Conservation (phyloP, 2,888 invertebrate genomes). For the Sminthurides aquaticus region DNA sequence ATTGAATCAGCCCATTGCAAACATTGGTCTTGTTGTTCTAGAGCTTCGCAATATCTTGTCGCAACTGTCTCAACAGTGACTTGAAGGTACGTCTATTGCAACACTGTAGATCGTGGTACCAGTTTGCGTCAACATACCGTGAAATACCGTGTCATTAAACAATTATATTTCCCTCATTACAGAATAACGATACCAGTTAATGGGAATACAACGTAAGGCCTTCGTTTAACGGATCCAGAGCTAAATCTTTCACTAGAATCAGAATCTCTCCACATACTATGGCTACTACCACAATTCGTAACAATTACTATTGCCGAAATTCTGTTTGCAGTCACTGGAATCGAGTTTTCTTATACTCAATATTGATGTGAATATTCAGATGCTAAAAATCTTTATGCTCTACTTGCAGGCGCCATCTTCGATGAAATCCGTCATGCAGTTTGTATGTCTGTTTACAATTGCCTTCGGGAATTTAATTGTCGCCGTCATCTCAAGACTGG, state of each 20-base stretch:
- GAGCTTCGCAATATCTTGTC: background rate
- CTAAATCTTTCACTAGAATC: conserved; percentile 53
- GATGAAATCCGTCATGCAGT: conserved; percentile 56
- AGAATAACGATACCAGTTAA: too few relatives aligned
- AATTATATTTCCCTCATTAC: too few relatives aligned
- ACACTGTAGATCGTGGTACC: too few relatives aligned
- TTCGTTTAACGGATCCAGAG: too few relatives aligned
- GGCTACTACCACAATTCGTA: conserved; percentile 85
- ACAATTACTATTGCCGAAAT: conserved; percentile 89
- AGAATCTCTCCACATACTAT: conserved; percentile 61
- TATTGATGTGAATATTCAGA: too few relatives aligned
- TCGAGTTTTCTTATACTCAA: conserved; percentile 89
- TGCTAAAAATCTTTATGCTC: too few relatives aligned
- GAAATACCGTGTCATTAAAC: too few relatives aligned
- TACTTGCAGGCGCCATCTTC: conserved; percentile 51
- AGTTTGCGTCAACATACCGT: too few relatives aligned
- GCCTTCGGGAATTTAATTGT: conserved; percentile 56
- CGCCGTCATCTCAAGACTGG: conserved; percentile 50
- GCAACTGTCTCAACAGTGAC: too few relatives aligned
- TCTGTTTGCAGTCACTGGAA: conserved; percentile 90
- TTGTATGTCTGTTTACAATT: conserved; percentile 54
- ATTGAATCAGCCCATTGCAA: background rate
- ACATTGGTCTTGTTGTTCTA: background rate
- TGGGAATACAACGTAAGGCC: too few relatives aligned
- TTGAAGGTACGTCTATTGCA: too few relatives aligned